These are phyloP conservation scores for Sclerurus mexicanus DNA, from an alignment of 2,113 vertebrate species.

Conservation along the genomic window DNA sequence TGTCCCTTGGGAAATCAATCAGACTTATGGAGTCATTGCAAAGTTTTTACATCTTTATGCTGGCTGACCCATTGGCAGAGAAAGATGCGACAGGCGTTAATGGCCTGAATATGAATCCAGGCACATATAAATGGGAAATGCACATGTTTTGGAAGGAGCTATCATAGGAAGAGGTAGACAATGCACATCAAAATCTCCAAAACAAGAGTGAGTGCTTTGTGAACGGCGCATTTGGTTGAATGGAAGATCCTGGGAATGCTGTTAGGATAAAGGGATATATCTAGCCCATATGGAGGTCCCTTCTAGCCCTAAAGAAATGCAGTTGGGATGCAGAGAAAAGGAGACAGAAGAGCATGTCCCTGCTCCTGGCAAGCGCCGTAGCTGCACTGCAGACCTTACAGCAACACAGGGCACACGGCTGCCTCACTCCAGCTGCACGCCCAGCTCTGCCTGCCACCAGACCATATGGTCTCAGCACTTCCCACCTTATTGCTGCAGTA, in stretches of 20 bases:
- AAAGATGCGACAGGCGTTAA: neutral
- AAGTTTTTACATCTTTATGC: neutral
- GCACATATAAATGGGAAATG: neutral
- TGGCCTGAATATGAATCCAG: neutral
- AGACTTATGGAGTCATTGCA: neutral
- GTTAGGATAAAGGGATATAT: neutral
- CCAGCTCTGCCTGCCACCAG: neutral
- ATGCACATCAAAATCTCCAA: neutral
- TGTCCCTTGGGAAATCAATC: neutral
- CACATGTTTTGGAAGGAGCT: neutral
- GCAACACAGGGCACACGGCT: accelerated
- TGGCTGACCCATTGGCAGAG: neutral
- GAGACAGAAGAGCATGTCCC: neutral
- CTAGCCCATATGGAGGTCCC: neutral
- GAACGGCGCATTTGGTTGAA: neutral
- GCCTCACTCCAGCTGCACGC: neutral
- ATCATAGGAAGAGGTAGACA: neutral
- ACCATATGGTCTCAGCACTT: neutral
- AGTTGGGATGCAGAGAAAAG: neutral
- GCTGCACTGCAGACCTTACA: accelerated
- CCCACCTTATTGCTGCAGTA: neutral
- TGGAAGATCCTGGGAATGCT: neutral
- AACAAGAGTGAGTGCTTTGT: neutral
- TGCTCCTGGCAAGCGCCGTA: accelerated
- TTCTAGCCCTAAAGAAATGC: neutral